Evolutionary conservation across 2,888 invertebrate genomes (phyloP).

Genomic region (Tachystola acroxantha): DNA sequence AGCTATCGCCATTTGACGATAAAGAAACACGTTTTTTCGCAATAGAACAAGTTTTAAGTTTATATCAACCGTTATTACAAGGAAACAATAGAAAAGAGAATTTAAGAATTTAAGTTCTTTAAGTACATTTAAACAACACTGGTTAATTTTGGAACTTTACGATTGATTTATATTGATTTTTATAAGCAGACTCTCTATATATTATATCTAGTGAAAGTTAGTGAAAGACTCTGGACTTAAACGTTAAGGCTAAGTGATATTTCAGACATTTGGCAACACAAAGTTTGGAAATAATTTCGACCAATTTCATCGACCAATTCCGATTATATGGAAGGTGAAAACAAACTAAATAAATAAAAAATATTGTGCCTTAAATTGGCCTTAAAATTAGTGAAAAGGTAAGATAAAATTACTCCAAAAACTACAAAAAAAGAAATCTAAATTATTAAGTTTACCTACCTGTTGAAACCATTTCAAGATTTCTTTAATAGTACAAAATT

Average conservation of each 20-base stretch:
- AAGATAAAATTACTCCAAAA: slow-evolving; percentile 65
- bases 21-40: slow-evolving; percentile 79
- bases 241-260: slow-evolving; percentile 72
- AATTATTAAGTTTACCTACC: slow-evolving; percentile 72
- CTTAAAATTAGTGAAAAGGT: slow-evolving; percentile 76
- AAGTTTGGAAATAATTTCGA: slow-evolving; percentile 63
- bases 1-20: slow-evolving; percentile 75
- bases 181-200: slow-evolving; percentile 73
- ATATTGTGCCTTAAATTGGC: slow-evolving; percentile 78
- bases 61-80: slow-evolving; percentile 79
- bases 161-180: slow-evolving; percentile 70
- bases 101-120: slow-evolving; percentile 73
- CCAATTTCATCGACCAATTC: slow-evolving; percentile 69
- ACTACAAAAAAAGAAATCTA: slow-evolving; percentile 55
- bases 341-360: slow-evolving; percentile 46
- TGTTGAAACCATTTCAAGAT: slow-evolving; percentile 72
- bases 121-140: slow-evolving; percentile 77
- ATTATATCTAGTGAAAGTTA: slow-evolving; percentile 69
- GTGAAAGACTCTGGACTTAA: slow-evolving; percentile 69
- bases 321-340: slow-evolving; percentile 63
- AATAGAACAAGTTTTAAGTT: slow-evolving; percentile 80
- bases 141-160: slow-evolving; percentile 76
- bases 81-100: slow-evolving; percentile 77
- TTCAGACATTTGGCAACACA: slow-evolving; percentile 64
- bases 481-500: slow-evolving; percentile 78